Percentiles rank a stretch among this genome's conserved stretches.
Evolutionary conservation across 2,888 invertebrate genomes (phyloP).

Genomic region (Syrphus vitripennis): DNA sequence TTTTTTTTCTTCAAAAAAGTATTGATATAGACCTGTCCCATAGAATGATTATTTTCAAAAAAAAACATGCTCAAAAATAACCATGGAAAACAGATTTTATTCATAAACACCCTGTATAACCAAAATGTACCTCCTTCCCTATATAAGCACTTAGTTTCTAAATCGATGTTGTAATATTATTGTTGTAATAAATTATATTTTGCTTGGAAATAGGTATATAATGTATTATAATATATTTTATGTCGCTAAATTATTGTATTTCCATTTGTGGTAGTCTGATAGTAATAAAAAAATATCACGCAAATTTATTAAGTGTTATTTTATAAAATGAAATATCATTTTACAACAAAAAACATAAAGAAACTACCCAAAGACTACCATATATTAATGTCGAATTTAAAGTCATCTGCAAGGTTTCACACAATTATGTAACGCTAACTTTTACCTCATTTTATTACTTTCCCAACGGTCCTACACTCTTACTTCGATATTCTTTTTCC

Average conservation of each 20-base stretch:
- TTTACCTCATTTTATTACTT: neutral
- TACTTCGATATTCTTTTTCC: neutral
- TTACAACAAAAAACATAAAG: neutral
- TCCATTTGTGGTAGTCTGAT: neutral
- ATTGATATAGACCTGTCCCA: neutral
- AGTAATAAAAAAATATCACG: neutral
- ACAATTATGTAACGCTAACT: neutral
- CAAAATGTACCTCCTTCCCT: neutral
- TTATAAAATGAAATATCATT: neutral
- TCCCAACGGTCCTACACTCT: neutral
- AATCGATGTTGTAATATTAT: conserved; percentile 16
- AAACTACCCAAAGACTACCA: neutral
- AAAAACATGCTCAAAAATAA: neutral
- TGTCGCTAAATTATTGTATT: neutral
- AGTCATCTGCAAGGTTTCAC: neutral
- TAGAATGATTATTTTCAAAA: neutral
- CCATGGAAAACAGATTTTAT: neutral
- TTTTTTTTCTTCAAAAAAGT: no score
- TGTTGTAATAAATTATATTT: neutral
- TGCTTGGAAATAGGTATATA: neutral
- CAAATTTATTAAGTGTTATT: neutral
- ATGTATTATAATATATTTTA: neutral
- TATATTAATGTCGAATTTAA: neutral
- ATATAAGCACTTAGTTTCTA: conserved; percentile 1
- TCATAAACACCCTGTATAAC: neutral